A percentile compares a stretch with the other conserved stretches of the same genome.
These are phyloP conservation scores for Patella ulyssiponensis DNA, from an alignment of 2,888 invertebrate genomes.

Conservation along the genomic window DNA sequence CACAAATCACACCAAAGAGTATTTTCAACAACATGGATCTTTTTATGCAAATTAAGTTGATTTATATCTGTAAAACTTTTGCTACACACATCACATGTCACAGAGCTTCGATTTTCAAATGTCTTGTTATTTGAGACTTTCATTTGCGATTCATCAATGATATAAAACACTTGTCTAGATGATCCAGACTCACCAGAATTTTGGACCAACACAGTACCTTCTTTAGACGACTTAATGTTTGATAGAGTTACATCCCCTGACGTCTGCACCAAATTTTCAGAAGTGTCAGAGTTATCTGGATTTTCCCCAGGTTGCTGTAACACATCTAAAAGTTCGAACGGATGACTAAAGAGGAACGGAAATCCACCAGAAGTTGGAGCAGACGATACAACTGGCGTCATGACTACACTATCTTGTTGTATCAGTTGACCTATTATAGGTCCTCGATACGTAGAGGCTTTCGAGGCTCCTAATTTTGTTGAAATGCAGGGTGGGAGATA, in stretches of 20 bases:
- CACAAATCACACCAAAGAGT: slow-evolving; percentile 93
- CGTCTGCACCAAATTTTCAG: neutral
- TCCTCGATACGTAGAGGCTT: slow-evolving; percentile 38
- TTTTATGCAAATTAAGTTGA: slow-evolving; percentile 91
- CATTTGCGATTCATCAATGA: neutral
- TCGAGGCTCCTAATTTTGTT: slow-evolving; percentile 20
- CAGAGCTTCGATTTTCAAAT: neutral
- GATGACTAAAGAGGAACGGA: slow-evolving; percentile 63
- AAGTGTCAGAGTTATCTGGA: neutral
- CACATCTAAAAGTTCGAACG: slow-evolving; percentile 42
- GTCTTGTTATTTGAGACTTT: slow-evolving; percentile 1
- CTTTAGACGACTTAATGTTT: neutral
- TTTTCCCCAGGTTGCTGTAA: slow-evolving; percentile 1
- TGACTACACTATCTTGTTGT: slow-evolving; percentile 37
- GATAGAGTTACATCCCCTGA: neutral
- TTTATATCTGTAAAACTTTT: slow-evolving; percentile 80
- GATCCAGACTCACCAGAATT: neutral
- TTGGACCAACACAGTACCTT: neutral
- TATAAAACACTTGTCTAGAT: neutral
- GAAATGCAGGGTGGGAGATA: neutral
- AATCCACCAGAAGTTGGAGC: slow-evolving; percentile 24
- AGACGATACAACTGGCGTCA: neutral
- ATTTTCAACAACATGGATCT: slow-evolving; percentile 94
- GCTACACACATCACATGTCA: slow-evolving; percentile 39
- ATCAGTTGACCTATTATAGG: slow-evolving; percentile 62